Percentiles rank a stretch among this genome's conserved stretches.
Evolutionary conservation across 2,113 vertebrate species (phyloP).

Genomic region (Synchiropus splendidus): DNA sequence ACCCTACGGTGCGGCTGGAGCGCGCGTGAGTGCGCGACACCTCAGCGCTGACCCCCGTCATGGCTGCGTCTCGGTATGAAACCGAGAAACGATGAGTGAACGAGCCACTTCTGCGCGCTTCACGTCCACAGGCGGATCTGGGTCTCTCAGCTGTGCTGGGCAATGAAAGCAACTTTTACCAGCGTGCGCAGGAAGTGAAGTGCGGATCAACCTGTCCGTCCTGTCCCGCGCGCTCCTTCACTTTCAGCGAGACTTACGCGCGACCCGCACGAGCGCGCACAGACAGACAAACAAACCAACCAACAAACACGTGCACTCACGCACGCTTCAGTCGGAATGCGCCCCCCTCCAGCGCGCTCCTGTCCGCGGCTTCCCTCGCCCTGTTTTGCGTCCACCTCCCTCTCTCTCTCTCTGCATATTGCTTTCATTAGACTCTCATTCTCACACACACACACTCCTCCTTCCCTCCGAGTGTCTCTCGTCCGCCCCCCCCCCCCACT

Average conservation of each 20-base stretch:
- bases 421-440: conserved; percentile 63
- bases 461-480: conserved; percentile 74
- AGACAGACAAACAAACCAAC: too few species aligned
- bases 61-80: too few species aligned
- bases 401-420: conserved; percentile 42
- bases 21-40: not conserved
- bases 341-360: conserved; percentile 55
- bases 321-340: not conserved
- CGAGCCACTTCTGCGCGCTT: too few species aligned
- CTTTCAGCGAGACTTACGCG: not conserved
- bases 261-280: not conserved
- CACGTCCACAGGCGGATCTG: not conserved
- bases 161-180: not conserved
- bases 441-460: conserved; percentile 49
- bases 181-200: too few species aligned
- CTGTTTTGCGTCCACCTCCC: conserved; percentile 59
- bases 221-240: not conserved
- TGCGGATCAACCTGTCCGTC: not conserved
- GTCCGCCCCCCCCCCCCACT: conserved; percentile 81
- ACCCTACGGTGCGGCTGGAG: not conserved
- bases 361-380: conserved; percentile 75
- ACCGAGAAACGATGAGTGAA: too few species aligned
- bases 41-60: too few species aligned
- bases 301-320: too few species aligned
- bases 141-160: not conserved